Conservation (phyloP, 2,888 invertebrate species). For the Rhabditoides inermis region DNA sequence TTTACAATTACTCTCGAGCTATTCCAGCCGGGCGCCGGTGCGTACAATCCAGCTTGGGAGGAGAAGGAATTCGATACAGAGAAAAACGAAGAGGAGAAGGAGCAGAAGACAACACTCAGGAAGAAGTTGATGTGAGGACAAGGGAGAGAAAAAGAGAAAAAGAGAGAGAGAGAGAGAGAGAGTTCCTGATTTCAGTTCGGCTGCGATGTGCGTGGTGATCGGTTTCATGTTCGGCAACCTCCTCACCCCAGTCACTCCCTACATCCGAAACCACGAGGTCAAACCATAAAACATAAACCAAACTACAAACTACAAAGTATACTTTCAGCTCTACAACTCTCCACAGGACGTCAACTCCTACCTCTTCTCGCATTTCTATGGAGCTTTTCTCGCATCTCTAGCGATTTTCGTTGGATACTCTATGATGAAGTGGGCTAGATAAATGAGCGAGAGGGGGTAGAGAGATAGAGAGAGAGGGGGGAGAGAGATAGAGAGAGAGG, state of each 20-base stretch:
- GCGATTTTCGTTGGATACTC: slow-evolving; percentile 51
- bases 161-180: neutral
- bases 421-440: slow-evolving; percentile 4
- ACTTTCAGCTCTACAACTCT: no score
- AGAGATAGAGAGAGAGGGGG: no score
- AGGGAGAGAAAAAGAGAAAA: neutral
- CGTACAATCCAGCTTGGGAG: no score
- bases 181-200: no score
- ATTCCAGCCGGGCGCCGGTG: no score
- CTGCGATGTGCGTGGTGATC: no score
- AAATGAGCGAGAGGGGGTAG: no score
- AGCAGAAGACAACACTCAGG: slow-evolving; percentile 8
- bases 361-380: slow-evolving; percentile 56
- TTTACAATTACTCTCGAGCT: no score
- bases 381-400: slow-evolving; percentile 54
- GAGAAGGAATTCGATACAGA: slow-evolving; percentile 2
- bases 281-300: no score
- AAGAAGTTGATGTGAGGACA: neutral
- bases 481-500: no score
- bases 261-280: no score
- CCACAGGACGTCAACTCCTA: slow-evolving; percentile 46
- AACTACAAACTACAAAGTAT: no score
- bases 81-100: slow-evolving; percentile 1
- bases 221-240: slow-evolving; percentile 33
- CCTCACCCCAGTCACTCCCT: slow-evolving; percentile 25